phyloP scores from a whole-genome alignment of 2,797 vertebrate genomes.

The Syngnathus acus region DNA sequence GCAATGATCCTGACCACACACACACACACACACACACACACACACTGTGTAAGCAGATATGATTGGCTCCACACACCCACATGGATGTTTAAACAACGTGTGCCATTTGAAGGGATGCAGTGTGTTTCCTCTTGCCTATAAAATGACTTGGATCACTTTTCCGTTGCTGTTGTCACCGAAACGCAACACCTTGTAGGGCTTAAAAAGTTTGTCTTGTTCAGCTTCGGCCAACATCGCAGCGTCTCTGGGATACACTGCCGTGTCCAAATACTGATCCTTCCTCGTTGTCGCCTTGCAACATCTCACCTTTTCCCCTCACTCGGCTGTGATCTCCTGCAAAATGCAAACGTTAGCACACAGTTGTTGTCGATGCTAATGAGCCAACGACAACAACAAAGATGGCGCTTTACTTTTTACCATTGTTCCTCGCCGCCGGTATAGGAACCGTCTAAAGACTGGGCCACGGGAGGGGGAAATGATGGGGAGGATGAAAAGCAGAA shows the following conservation, averaged over 20 bases:
- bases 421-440: too few relatives aligned
- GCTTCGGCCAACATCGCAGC: constrained; percentile 19
- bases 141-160: constrained; percentile 51
- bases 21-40: background rate
- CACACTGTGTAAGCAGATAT: background rate
- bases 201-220: constrained; percentile 41
- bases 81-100: constrained; percentile 60
- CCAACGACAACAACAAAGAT: too few relatives aligned
- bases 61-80: constrained; percentile 34
- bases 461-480: constrained; percentile 51
- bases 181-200: constrained; percentile 52
- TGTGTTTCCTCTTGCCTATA: constrained; percentile 53
- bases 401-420: too few relatives aligned
- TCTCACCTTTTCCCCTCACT: constrained; percentile 3
- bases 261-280: constrained; percentile 24
- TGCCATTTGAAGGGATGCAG: constrained; percentile 57
- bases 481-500: constrained; percentile 52
- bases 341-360: background rate
- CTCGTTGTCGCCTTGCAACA: constrained; percentile 12
- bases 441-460: constrained; percentile 12
- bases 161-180: constrained; percentile 53
- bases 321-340: background rate
- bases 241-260: background rate
- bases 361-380: too few relatives aligned
- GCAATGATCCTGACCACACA: background rate